phyloP scores from a whole-genome alignment of 1,140 invertebrate genomes.

The Gonatopus flavifemur region DNA sequence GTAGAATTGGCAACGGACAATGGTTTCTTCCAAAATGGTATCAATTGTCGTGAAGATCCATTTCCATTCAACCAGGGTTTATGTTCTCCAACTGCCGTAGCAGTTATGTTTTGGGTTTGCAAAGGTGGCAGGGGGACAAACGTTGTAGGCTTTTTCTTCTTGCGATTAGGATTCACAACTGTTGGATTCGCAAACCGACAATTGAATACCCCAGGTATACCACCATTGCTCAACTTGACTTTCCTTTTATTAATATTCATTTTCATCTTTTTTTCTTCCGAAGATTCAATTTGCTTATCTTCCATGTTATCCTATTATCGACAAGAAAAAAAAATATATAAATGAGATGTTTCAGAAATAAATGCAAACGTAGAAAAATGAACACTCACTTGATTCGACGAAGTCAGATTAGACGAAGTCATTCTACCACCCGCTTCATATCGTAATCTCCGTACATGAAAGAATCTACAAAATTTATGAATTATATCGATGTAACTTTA shows the following conservation, averaged over 20 bases:
- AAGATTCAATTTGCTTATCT: constrained; percentile 45
- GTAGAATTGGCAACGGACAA: constrained; percentile 60
- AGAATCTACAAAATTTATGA: constrained; percentile 58
- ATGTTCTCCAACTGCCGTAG: constrained; percentile 33
- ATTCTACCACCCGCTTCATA: constrained; percentile 67
- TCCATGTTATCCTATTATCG: constrained; percentile 38
- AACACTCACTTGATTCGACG: constrained; percentile 40
- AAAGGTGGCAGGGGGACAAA: constrained; percentile 77
- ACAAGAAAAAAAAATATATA: background rate
- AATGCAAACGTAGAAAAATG: background rate
- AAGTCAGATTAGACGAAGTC: constrained; percentile 45
- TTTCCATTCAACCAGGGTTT: constrained; percentile 46
- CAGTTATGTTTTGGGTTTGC: constrained; percentile 36
- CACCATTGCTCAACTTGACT: constrained; percentile 55
- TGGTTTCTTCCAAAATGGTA: constrained; percentile 80
- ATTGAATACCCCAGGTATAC: constrained; percentile 85
- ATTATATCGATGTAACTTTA: background rate
- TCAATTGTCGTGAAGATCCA: constrained; percentile 48
- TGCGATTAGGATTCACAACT: constrained; percentile 66
- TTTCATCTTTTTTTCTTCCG: constrained; percentile 44
- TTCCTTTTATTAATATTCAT: constrained; percentile 35
- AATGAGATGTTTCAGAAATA: background rate
- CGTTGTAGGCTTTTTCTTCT: constrained; percentile 87
- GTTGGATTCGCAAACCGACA: constrained; percentile 80
- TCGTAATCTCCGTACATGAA: constrained; percentile 67